Evolutionary conservation across 1,140 invertebrate species (phyloP), one percentile per base, ranked within the genome.

Genomic region (Saccostrea glomerata): DNA sequence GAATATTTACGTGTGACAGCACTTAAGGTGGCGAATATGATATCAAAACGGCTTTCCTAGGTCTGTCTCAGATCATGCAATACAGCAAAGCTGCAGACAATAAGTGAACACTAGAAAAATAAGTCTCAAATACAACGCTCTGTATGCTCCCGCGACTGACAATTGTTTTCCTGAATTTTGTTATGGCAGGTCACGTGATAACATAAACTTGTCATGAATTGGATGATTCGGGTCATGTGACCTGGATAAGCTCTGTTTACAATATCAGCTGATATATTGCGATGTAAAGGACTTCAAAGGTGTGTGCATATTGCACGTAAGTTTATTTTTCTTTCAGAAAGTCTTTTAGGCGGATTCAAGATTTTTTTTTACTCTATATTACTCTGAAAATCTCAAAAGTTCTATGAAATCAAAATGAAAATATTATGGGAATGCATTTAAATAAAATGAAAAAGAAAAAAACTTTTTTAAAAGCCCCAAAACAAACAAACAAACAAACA

Each of bases 141-240:
- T 77, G 4, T 30, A 15, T 77, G 23, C 70, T 77, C 70, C 70
- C 70, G 70, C 70, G 70, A 77, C 23, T 36, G 70, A 36, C 70
- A 25, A 77, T 77, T 77, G 70, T 77, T 77, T 77, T 36, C 15
- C 70, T 77, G 70, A 77, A 77, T 17, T 25, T 77, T 77, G 25
- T 77, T 77, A 77, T 77, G 25, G 70, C 70, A 77, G 5, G 25
- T 77, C 70, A 77, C 70, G 70, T 77, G 70, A 77, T 77, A 77
- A 5, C 25, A 77, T 63, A 63, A 77, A 36, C 70, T 77, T 36
- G 30, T 77, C 70, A 30, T 30, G 25, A 77, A 77, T 77, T 77
- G 70, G 70, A 30, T 36, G 13, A 77, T 30, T 77, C 15, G 6
- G 25, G 25, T 36, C 70, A 77, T 25, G 30, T 77, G 70, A 77